A percentile compares a stretch with the other conserved stretches of the same genome.
Evolutionary conservation across 2,113 vertebrate genomes (phyloP).

Genomic region (Caranx ignobilis): DNA sequence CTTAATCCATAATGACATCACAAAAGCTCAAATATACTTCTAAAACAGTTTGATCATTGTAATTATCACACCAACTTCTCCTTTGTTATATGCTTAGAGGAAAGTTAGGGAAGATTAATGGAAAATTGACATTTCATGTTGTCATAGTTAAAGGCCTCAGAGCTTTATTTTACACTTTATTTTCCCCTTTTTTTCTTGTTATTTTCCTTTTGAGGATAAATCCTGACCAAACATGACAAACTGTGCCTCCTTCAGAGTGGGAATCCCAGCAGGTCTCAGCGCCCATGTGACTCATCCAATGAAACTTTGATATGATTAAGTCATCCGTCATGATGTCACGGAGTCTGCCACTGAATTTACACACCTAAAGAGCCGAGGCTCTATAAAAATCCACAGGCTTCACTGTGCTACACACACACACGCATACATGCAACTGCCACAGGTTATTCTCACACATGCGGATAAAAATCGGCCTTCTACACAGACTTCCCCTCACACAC

Average conservation of each 20-base stretch:
- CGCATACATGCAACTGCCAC: neutral
- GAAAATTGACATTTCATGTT: neutral
- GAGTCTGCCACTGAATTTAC: slow-evolving; percentile 60
- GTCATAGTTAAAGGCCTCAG: neutral
- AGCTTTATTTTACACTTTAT: neutral
- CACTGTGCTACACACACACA: slow-evolving; percentile 15
- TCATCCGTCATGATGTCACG: slow-evolving; percentile 80
- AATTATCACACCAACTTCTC: no score
- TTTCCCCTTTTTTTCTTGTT: neutral
- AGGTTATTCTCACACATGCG: neutral
- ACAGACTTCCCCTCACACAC: slow-evolving; percentile 14
- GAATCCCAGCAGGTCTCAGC: slow-evolving; percentile 48
- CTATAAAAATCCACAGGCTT: slow-evolving; percentile 53
- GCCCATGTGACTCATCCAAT: slow-evolving; percentile 70
- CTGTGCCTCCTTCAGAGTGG: neutral
- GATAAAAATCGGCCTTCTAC: slow-evolving; percentile 7
- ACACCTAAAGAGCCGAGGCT: slow-evolving; percentile 54
- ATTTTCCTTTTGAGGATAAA: neutral
- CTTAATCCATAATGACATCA: neutral
- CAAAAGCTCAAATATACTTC: neutral
- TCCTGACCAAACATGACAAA: slow-evolving; percentile 3
- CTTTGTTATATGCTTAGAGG: no score
- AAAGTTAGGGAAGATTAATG: no score
- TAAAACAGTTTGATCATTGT: neutral
- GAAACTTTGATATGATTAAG: slow-evolving; percentile 76